phyloP scores from a whole-genome alignment of 2,797 vertebrate genomes.

The Cichlasoma orientale region DNA sequence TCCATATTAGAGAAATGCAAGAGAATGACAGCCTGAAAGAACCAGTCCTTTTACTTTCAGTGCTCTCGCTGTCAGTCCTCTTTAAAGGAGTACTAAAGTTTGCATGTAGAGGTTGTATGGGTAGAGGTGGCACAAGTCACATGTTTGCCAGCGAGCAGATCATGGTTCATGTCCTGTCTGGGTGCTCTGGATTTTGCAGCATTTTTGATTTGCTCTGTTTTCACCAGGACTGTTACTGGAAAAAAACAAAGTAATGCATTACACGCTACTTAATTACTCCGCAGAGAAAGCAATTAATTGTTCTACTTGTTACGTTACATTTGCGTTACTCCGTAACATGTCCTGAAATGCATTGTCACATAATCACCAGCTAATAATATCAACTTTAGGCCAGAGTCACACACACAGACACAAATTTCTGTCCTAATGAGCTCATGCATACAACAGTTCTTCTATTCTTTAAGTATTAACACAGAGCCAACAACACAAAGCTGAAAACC shows the following conservation, averaged over 20 bases:
- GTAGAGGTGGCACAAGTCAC: neutral
- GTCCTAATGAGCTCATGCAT: neutral
- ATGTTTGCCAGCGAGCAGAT: neutral
- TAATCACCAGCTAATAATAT: neutral
- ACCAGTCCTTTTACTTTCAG: neutral
- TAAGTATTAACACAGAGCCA: neutral
- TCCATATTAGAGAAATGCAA: neutral
- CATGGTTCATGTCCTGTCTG: too few relatives aligned
- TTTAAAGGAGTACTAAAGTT: neutral
- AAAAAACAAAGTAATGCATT: too few relatives aligned
- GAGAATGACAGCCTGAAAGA: neutral
- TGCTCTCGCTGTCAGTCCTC: neutral
- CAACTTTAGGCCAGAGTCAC: accelerated
- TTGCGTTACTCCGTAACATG: neutral
- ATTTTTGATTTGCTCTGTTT: too few relatives aligned
- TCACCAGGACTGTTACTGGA: neutral
- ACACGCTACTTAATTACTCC: too few relatives aligned
- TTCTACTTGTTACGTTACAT: neutral
- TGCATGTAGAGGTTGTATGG: neutral
- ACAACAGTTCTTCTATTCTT: too few relatives aligned
- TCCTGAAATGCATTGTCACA: neutral
- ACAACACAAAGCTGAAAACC: neutral
- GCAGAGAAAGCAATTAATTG: too few relatives aligned
- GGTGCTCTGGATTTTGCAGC: too few relatives aligned
- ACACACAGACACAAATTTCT: neutral